These are phyloP conservation scores for Cyprinodon variegatus DNA, from an alignment of 2,113 vertebrate genomes.

Conservation along the genomic window DNA sequence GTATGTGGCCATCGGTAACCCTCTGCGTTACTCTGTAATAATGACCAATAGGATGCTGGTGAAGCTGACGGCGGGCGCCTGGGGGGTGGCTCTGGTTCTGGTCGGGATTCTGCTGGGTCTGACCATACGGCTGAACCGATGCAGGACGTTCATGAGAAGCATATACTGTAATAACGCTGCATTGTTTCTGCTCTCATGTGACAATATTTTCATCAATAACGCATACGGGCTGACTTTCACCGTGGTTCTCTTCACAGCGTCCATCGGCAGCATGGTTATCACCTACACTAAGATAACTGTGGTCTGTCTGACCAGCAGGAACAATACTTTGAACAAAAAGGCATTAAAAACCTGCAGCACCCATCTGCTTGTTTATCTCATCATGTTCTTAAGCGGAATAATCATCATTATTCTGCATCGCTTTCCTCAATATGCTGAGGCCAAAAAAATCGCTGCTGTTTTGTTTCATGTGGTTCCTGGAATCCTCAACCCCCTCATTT, in stretches of 20 bases:
- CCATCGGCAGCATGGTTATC: slow-evolving; percentile 52
- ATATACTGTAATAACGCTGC: slow-evolving; percentile 65
- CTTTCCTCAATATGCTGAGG: slow-evolving; percentile 27
- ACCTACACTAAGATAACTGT: slow-evolving; percentile 55
- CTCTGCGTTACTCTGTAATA: slow-evolving; percentile 52
- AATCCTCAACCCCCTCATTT: slow-evolving; percentile 60
- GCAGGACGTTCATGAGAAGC: slow-evolving; percentile 49
- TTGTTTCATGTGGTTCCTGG: slow-evolving; percentile 55
- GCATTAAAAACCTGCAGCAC: slow-evolving; percentile 66
- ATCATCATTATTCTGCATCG: slow-evolving; percentile 44
- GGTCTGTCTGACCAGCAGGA: slow-evolving; percentile 59
- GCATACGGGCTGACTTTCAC: slow-evolving; percentile 45
- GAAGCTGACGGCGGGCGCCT: slow-evolving; percentile 52
- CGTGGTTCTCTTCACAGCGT: slow-evolving; percentile 21
- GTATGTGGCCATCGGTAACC: slow-evolving; percentile 70
- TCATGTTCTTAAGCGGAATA: slow-evolving; percentile 37
- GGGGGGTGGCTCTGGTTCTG: slow-evolving; percentile 47
- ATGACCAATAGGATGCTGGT: slow-evolving; percentile 59
- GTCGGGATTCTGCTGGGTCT: slow-evolving; percentile 56
- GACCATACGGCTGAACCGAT: slow-evolving; percentile 50
- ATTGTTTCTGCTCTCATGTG: slow-evolving; percentile 69
- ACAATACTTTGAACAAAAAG: slow-evolving; percentile 61
- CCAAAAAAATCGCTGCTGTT: slow-evolving; percentile 38
- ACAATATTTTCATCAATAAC: slow-evolving; percentile 60
- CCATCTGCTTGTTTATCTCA: slow-evolving; percentile 52